Conservation (phyloP, 2,797 vertebrate genomes). For the Discoglossus pictus region DNA sequence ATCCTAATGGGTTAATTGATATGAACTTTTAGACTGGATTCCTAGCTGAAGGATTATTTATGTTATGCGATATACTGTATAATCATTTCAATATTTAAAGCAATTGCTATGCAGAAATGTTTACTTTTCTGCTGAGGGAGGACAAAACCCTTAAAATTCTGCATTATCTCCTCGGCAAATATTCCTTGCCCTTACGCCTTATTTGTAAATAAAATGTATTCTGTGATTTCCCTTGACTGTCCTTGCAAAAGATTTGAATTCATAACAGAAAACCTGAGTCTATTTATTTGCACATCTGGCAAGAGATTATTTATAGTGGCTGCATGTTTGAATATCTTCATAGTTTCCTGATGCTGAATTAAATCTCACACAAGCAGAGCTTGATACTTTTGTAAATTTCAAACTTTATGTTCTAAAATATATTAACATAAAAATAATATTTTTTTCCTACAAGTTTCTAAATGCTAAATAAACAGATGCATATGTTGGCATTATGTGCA, state of each 20-base stretch:
- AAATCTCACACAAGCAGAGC: constrained; percentile 8
- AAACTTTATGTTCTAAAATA: no score
- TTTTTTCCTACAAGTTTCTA: no score
- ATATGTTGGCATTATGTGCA: no score
- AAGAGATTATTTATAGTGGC: constrained; percentile 33
- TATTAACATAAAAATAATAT: no score
- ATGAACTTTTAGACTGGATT: no score
- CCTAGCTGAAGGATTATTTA: no score
- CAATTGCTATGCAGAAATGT: constrained; percentile 8
- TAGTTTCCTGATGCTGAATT: constrained; percentile 5
- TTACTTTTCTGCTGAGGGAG: constrained; percentile 18
- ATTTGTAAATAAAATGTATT: constrained; percentile 40
- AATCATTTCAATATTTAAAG: constrained; percentile 14
- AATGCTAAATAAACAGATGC: no score
- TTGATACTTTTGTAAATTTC: constrained; percentile 9
- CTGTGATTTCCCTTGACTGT: constrained; percentile 36
- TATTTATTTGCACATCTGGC: constrained; percentile 36
- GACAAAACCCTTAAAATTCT: constrained; percentile 16
- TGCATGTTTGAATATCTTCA: constrained; percentile 33
- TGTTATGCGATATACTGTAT: no score
- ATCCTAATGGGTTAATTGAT: no score
- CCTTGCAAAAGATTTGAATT: constrained; percentile 28
- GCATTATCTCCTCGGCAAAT: constrained; percentile 25
- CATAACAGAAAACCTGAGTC: constrained; percentile 22
- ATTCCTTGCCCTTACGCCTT: constrained; percentile 24